Conservation (phyloP, 2,888 invertebrate species). For the Lepidocyrtoides sp. region DNA sequence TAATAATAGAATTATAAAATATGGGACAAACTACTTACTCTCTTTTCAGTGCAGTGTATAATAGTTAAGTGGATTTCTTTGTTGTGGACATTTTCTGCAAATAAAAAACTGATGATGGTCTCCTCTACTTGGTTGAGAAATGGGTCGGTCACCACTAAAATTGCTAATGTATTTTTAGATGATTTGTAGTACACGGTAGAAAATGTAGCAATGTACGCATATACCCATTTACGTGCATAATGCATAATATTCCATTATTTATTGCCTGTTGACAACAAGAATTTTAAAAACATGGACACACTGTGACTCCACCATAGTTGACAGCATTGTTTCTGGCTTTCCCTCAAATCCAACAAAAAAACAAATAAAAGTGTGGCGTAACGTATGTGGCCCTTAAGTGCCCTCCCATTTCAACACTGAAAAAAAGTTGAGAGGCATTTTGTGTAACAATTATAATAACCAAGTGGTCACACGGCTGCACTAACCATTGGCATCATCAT, state of each 20-base stretch:
- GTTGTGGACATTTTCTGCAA: not conserved
- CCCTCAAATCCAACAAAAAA: not conserved
- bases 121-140: not conserved
- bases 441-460: not conserved
- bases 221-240: not conserved
- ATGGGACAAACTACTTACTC: no score
- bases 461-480: not conserved
- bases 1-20: not conserved
- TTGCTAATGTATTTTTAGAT: conserved; percentile 7
- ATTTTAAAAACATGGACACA: conserved; percentile 65
- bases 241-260: conserved; percentile 63
- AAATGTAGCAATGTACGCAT: not conserved
- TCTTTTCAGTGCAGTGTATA: no score
- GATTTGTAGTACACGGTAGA: not conserved
- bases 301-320: not conserved
- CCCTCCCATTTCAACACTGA: not conserved
- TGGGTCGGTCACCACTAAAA: conserved; percentile 20
- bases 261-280: conserved; percentile 69
- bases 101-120: not conserved
- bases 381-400: conserved; percentile 12
- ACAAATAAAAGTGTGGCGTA: not conserved
- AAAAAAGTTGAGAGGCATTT: not conserved
- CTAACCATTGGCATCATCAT: not conserved
- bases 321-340: not conserved
- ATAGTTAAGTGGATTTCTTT: not conserved